These are phyloP conservation scores for Mustelus asterias DNA, from an alignment of 2,113 vertebrate genomes.

Conservation along the genomic window DNA sequence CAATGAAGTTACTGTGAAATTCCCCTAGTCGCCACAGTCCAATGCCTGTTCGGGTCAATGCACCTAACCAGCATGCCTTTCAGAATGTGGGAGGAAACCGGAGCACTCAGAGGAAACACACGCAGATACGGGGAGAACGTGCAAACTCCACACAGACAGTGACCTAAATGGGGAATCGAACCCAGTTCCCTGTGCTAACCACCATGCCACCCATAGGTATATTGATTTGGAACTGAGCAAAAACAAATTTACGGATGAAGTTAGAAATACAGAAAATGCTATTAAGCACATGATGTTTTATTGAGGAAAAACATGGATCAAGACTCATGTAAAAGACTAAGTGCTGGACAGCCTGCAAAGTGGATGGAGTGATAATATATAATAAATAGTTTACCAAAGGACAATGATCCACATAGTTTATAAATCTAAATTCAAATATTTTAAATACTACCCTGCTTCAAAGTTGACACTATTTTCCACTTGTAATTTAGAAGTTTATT, in stretches of 20 bases:
- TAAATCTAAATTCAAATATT: neutral
- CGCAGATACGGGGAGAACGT: no score
- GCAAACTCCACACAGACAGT: no score
- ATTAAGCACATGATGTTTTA: neutral
- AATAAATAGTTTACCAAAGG: neutral
- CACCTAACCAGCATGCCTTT: no score
- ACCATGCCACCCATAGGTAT: no score
- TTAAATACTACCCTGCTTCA: neutral
- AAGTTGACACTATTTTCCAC: neutral
- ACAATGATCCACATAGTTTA: neutral
- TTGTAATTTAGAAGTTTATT: neutral
- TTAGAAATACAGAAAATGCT: neutral
- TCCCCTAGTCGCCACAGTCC: no score
- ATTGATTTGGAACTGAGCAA: neutral
- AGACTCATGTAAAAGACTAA: neutral
- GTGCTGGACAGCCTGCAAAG: neutral
- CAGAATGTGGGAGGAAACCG: no score
- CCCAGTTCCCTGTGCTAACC: no score
- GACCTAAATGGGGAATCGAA: no score
- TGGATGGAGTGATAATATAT: neutral
- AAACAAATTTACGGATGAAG: neutral
- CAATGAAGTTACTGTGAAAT: no score
- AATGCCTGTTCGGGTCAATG: no score
- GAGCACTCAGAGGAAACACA: no score
- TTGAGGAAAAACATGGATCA: neutral